Evolutionary conservation across 2,888 invertebrate species (phyloP).

Genomic region (Lepidonotus clava): DNA sequence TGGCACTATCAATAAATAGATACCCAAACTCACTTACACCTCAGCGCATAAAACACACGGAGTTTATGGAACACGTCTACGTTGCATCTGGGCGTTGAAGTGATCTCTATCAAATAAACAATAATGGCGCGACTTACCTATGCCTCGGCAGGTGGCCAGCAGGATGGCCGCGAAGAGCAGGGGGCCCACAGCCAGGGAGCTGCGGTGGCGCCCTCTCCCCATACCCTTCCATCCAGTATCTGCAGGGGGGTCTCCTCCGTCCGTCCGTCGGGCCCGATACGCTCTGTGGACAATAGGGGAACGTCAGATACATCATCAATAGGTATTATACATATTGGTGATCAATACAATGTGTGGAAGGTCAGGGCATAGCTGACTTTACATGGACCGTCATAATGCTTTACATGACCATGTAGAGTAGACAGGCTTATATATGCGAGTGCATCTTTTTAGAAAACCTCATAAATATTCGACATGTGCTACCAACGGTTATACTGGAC

Average conservation of each 20-base stretch:
- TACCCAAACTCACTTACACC: background rate
- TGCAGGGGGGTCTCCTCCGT: background rate
- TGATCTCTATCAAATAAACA: conserved; percentile 31
- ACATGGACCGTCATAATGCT: no score
- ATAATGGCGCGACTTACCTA: conserved; percentile 1
- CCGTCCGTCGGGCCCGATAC: background rate
- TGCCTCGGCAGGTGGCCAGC: background rate
- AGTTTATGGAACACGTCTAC: background rate
- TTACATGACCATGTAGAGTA: no score
- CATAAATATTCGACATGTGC: no score
- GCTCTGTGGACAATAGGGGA: background rate
- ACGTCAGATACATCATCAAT: conserved; percentile 39
- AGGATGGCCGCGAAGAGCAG: background rate
- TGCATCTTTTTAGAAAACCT: no score
- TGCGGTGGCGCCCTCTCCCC: background rate
- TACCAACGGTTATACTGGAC: no score
- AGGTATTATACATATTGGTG: background rate
- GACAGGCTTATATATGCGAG: no score
- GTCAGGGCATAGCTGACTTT: no score
- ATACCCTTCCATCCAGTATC: conserved; percentile 22
- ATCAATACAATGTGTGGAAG: no score
- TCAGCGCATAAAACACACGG: background rate
- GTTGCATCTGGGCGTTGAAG: background rate
- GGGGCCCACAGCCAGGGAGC: background rate
- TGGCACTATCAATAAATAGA: background rate